phyloP scores from a whole-genome alignment of 2,888 invertebrate genomes.

The Drosophila formosana region DNA sequence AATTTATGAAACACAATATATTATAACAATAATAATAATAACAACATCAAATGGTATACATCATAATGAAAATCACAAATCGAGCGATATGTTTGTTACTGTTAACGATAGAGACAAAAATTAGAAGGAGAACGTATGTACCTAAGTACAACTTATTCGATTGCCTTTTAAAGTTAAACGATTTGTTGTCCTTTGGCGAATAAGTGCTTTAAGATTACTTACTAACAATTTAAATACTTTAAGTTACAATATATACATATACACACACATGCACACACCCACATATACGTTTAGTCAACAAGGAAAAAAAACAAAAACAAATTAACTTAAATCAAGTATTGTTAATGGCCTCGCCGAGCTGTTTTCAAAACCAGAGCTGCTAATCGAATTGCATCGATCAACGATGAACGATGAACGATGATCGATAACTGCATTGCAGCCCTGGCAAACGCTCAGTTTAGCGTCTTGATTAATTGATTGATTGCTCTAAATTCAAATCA shows the following conservation, averaged over 20 bases:
- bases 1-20: conserved; percentile 20
- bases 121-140: conserved; percentile 22
- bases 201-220: conserved; percentile 52
- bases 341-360: conserved; percentile 1
- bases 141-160: conserved; percentile 55
- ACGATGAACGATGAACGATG: neutral
- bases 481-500: neutral
- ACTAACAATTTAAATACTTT: conserved; percentile 24
- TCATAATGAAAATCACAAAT: conserved; percentile 4
- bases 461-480: neutral
- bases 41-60: conserved; percentile 4
- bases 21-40: neutral
- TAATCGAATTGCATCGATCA: neutral
- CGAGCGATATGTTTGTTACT: conserved; percentile 50
- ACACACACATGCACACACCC: neutral
- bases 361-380: neutral
- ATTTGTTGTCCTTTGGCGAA: conserved; percentile 46
- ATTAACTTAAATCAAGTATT: conserved; percentile 1
- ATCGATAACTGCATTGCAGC: neutral
- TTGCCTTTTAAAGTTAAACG: conserved; percentile 55
- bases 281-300: neutral
- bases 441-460: neutral
- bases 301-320: too few relatives aligned
- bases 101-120: conserved; percentile 32
- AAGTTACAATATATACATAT: conserved; percentile 9